Evolutionary conservation across 2,797 vertebrate genomes (phyloP), one percentile per base, ranked within the genome.

Genomic region (Sebastes nivosus): DNA sequence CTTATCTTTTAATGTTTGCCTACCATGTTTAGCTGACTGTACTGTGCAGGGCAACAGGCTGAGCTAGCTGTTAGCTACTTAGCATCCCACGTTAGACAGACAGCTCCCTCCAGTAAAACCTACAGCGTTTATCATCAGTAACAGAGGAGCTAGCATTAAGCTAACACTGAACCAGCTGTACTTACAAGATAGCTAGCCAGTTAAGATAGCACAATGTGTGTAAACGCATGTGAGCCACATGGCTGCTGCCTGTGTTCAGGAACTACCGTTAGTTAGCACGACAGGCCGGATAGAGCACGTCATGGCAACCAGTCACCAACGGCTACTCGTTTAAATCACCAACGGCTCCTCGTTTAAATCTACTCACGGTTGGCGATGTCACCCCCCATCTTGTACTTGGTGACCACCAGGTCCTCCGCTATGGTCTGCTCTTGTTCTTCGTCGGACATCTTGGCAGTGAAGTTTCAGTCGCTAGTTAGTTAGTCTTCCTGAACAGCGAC

Each of bases 331-430:
- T 60, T 20, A 10, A 9, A 42, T 50, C 3, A 25, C 24, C 24
- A 25, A 25, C 24, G 24, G 24, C 24, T 25, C 3, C 25, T 63
- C 20, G 1, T 22, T 60, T 20, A 10, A 9, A 42, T 50, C 3
- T 69, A 96, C 97, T 97, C 87, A 97, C 97, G 96, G 90, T 97
- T 97, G 81, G 97, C 96, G 88, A 97, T 97, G 93, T 97, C 97
- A 84, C 97, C 97, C 64, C 96, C 96, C 97, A 97, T 97, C 93
- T 97, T 97, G 93, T 97, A 97, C 94, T 97, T 97, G 94, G 97
- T 97, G 92, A 97, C 96, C 86, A 97, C 97, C 93, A 96, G 88
- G 82, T 97, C 97, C 88, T 98, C 97, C 42, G 97, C 97, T 86
- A 98, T 96, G 70, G 97, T 97, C 92, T 97, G 96, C 86, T 97